Conservation (phyloP, 2,797 vertebrate species). For the Perodicticus potto region DNA sequence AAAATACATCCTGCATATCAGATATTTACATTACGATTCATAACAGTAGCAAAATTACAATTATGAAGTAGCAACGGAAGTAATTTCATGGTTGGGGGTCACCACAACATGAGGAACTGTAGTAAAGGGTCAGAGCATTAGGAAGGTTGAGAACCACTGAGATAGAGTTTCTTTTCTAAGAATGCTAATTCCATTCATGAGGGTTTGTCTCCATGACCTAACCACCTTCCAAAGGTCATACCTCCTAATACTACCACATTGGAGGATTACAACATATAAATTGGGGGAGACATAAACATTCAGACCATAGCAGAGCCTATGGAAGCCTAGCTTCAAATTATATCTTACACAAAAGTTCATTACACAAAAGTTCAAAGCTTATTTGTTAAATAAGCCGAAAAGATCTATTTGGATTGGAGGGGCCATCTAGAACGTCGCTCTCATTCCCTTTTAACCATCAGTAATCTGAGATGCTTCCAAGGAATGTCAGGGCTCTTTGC, state of each 20-base stretch:
- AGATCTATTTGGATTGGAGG: not conserved
- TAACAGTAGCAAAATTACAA: too few relatives aligned
- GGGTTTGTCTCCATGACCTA: not conserved
- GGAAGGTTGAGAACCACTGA: too few relatives aligned
- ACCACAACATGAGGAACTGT: too few relatives aligned
- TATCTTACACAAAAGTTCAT: not conserved
- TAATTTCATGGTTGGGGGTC: too few relatives aligned
- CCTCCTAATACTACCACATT: not conserved
- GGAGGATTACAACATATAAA: not conserved
- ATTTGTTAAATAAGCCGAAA: constrained; percentile 5
- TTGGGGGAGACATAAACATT: not conserved
- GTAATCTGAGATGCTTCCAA: not conserved
- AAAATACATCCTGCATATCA: too few relatives aligned
- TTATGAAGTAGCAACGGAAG: too few relatives aligned
- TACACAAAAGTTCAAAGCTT: not conserved
- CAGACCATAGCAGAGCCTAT: not conserved
- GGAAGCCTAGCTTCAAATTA: constrained; percentile 25
- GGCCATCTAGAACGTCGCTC: not conserved
- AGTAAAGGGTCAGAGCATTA: too few relatives aligned
- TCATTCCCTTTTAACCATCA: not conserved
- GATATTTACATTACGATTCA: too few relatives aligned
- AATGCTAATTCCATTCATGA: not conserved
- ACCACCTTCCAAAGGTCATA: not conserved
- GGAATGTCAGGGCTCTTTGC: constrained; percentile 4
- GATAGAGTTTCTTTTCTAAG: not conserved